Evolutionary conservation across 1,140 invertebrate species (phyloP).

Genomic region (Penaeus vannamei): DNA sequence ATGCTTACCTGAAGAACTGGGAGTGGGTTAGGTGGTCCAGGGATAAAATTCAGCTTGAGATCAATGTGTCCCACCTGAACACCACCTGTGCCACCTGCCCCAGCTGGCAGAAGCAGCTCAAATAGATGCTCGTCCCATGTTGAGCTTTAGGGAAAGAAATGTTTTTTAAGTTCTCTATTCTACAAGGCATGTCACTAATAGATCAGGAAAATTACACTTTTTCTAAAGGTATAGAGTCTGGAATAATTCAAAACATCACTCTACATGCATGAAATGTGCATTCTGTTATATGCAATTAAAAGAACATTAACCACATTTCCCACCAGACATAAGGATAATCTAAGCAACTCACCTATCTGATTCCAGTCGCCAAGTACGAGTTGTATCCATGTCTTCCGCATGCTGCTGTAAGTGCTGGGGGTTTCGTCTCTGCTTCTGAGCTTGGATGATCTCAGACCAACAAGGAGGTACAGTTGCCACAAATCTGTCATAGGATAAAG

Average conservation of each 20-base stretch:
- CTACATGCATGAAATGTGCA: too few species aligned
- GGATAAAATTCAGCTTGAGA: slow-evolving; percentile 63
- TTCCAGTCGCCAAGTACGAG: slow-evolving; percentile 61
- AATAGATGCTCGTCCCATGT: slow-evolving; percentile 94
- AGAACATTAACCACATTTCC: not conserved
- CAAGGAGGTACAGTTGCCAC: slow-evolving; percentile 91
- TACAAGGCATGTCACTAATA: not conserved
- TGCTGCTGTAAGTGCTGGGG: slow-evolving; percentile 82
- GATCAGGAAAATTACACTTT: too few species aligned
- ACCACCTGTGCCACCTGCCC: slow-evolving; percentile 46
- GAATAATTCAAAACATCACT: not conserved
- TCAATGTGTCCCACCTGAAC: slow-evolving; percentile 65
- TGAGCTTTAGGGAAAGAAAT: slow-evolving; percentile 73
- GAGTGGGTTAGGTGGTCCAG: slow-evolving; percentile 49
- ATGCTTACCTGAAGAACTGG: slow-evolving; percentile 60
- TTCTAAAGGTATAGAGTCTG: too few species aligned
- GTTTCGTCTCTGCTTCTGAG: slow-evolving; percentile 86
- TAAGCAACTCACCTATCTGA: slow-evolving; percentile 45
- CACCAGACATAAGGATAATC: not conserved
- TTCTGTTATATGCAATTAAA: not conserved
- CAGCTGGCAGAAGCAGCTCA: slow-evolving; percentile 84
- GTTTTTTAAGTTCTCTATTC: not conserved
- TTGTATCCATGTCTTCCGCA: slow-evolving; percentile 62
- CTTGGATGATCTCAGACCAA: slow-evolving; percentile 92
- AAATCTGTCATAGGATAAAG: slow-evolving; percentile 72